Evolutionary conservation across 64 coral and sea anemone genomes (phyloP), one percentile per base, ranked within the genome.

Genomic region (Pocillopora verrucosa): DNA sequence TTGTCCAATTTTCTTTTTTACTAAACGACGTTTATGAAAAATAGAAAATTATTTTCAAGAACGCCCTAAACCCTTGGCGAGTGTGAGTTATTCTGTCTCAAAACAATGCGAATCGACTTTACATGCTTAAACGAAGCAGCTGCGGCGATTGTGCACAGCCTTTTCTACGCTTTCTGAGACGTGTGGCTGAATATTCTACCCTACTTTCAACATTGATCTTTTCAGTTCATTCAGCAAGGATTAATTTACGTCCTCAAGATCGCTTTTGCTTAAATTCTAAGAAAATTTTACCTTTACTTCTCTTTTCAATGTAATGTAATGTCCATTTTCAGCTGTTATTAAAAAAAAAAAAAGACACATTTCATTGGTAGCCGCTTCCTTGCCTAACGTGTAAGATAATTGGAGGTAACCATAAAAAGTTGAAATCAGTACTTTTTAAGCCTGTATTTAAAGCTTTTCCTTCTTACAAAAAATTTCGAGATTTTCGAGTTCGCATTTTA

Each of bases 1-100:
- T 6, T 67, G 80, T 68, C 34, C 10, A 62, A 68, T 68, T 10
- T 51, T 7, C 41, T 51, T 30, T 41, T 57, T 58, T 4, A 11
- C 82, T 70, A 85, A 72, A 26, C n/a, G 63, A 57, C 65, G 5
- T 72, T 84, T 85, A 30, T 30, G 57, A 72, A 45, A 38, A 85
- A n/a, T 51, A 45, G 17, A 24, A 24, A 24, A 10, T 10, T 0
- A 22, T 85, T 51, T 41, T 51, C 41, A 51, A 51, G 41, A 25
- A 56, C 64, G 15, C 34, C 20, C 41, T 69, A 69, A 4, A 14
- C 82, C 15, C 19, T 20, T n/a, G 72, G 72, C 65, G 82, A 85
- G 34, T 83, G 1, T 65, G 41, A 20, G 12, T 65, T 65, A 38
- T 67, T 17, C 61, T 65, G 36, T 56, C 11, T 69, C 22, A 85